phyloP scores from a whole-genome alignment of 1,140 invertebrate genomes.

The Mya arenaria region DNA sequence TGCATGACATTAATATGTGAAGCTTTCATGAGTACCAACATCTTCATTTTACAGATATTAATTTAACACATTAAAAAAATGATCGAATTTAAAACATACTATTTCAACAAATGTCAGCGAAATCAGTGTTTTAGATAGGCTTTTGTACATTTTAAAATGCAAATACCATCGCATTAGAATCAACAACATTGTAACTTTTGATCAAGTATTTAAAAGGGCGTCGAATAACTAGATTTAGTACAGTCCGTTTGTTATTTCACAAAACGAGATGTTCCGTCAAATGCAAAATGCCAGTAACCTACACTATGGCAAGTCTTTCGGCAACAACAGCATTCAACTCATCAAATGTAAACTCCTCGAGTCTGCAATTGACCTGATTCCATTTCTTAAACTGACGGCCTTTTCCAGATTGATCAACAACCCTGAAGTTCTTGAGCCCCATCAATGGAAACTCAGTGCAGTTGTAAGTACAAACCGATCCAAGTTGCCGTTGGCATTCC shows the following conservation, averaged over 20 bases:
- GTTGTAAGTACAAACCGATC: constrained; percentile 58
- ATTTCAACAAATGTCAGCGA: neutral
- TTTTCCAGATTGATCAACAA: constrained; percentile 51
- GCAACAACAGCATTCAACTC: constrained; percentile 40
- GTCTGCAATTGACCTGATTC: constrained; percentile 56
- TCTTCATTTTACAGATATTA: neutral
- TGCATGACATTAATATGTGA: neutral
- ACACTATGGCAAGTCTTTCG: neutral
- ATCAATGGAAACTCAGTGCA: constrained; percentile 61
- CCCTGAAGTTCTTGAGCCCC: constrained; percentile 61
- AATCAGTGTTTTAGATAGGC: neutral
- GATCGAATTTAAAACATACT: neutral
- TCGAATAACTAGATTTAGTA: no score
- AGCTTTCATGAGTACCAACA: neutral
- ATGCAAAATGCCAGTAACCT: no score
- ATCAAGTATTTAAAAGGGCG: no score
- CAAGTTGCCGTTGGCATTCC: constrained; percentile 65
- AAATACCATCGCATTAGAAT: no score
- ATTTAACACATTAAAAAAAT: neutral
- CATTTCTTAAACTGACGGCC: constrained; percentile 54
- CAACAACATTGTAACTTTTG: no score
- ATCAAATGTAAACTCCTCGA: constrained; percentile 34
- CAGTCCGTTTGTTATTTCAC: no score
- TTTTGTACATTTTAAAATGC: neutral
- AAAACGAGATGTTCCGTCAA: no score